These are phyloP conservation scores for Rhamphomyia laevipes DNA, from an alignment of 2,888 invertebrate species.

Conservation along the genomic window DNA sequence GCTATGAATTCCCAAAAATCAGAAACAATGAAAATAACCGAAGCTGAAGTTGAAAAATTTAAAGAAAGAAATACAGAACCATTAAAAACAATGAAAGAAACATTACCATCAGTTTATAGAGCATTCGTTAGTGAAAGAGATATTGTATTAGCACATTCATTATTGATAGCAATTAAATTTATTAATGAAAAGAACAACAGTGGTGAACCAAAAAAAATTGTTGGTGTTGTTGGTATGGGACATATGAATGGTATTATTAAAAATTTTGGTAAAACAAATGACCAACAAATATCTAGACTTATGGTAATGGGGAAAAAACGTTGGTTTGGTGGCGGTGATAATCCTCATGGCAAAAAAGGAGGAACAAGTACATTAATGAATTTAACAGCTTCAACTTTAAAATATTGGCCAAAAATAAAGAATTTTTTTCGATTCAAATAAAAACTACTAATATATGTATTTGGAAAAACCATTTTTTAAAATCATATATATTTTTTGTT, in stretches of 20 bases:
- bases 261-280: slow-evolving; percentile 14
- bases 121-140: slow-evolving; percentile 90
- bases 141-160: slow-evolving; percentile 69
- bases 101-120: slow-evolving; percentile 69
- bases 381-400: not conserved
- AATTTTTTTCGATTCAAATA: slow-evolving; percentile 9
- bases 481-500: not conserved
- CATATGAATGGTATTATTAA: slow-evolving; percentile 58
- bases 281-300: slow-evolving; percentile 12
- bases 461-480: not conserved
- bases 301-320: slow-evolving; percentile 9
- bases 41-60: slow-evolving; percentile 82
- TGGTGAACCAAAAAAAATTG: slow-evolving; percentile 49
- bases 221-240: slow-evolving; percentile 90
- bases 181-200: slow-evolving; percentile 8
- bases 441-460: not conserved
- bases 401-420: slow-evolving; percentile 5
- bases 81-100: slow-evolving; percentile 57
- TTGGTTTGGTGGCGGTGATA: not conserved
- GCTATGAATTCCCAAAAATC: not conserved
- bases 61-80: slow-evolving; percentile 43
- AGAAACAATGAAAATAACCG: slow-evolving; percentile 19
- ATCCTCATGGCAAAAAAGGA: not conserved
- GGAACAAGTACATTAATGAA: not conserved
- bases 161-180: slow-evolving; percentile 50